Conservation (phyloP, 2,113 vertebrate species). For the Bufo bufo region DNA sequence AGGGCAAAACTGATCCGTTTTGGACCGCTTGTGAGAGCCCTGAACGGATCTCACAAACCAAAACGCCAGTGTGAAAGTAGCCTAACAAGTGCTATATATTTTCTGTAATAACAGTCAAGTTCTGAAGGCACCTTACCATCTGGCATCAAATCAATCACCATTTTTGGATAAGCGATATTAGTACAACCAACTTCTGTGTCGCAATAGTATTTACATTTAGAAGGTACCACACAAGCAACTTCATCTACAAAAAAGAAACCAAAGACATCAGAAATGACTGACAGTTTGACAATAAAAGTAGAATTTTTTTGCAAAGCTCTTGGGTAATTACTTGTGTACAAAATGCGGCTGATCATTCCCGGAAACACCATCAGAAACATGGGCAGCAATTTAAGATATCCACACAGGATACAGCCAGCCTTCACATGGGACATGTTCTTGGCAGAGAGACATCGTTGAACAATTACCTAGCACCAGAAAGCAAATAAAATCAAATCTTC, state of each 20-base stretch:
- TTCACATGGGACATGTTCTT: constrained; percentile 98
- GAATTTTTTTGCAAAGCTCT: background rate
- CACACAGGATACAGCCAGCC: constrained; percentile 88
- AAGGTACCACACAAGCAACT: constrained; percentile 84
- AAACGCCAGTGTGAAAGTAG: no score
- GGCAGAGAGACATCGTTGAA: constrained; percentile 93
- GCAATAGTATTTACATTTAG: constrained; percentile 73
- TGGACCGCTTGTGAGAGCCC: no score
- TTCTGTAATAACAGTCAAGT: background rate
- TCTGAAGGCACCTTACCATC: constrained; percentile 74
- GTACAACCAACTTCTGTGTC: constrained; percentile 83
- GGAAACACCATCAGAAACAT: constrained; percentile 97
- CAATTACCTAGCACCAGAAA: constrained; percentile 84
- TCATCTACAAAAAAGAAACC: constrained; percentile 70
- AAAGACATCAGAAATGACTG: background rate
- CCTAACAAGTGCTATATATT: background rate
- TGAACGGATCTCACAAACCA: no score
- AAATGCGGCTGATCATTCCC: constrained; percentile 93
- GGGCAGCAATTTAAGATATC: constrained; percentile 92
- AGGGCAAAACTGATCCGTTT: no score
- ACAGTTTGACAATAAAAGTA: background rate
- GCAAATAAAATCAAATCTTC: background rate
- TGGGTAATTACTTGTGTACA: constrained; percentile 81
- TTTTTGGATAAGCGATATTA: constrained; percentile 90
- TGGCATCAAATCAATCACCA: constrained; percentile 95